Conservation (phyloP, 2,888 invertebrate species). For the Mechanitis mazaeus region DNA sequence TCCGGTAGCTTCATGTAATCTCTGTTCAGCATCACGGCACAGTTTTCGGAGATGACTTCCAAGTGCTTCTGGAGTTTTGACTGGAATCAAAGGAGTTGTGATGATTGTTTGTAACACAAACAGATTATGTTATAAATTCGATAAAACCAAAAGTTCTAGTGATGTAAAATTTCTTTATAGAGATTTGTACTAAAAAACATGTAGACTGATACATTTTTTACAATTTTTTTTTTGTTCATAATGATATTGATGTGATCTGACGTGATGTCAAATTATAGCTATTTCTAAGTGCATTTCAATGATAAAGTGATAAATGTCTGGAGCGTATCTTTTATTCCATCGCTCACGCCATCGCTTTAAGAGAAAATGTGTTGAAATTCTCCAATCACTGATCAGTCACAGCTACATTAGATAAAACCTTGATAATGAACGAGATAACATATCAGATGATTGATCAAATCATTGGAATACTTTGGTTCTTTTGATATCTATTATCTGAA, state of each 20-base stretch:
- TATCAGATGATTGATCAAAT: constrained; percentile 24
- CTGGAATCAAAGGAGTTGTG: constrained; percentile 56
- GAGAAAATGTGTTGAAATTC: no score
- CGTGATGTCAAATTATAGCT: no score
- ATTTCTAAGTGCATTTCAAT: no score
- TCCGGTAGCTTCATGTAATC: constrained; percentile 83
- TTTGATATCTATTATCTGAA: background rate
- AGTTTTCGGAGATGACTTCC: constrained; percentile 86
- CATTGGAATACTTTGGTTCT: constrained; percentile 15
- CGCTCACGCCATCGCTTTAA: background rate
- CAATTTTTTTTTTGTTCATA: no score
- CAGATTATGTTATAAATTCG: no score
- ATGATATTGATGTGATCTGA: no score
- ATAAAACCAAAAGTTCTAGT: no score
- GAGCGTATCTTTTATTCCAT: background rate
- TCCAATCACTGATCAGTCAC: background rate
- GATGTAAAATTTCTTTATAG: no score
- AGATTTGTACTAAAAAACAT: no score
- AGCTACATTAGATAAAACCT: constrained; percentile 4
- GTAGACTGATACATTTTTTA: no score
- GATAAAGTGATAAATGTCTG: no score
- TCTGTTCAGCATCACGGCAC: constrained; percentile 88
- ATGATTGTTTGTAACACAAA: no score
- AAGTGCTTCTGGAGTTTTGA: constrained; percentile 83
- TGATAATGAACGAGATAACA: constrained; percentile 19